phyloP scores from a whole-genome alignment of 2,888 invertebrate genomes.

The Empis livida region DNA sequence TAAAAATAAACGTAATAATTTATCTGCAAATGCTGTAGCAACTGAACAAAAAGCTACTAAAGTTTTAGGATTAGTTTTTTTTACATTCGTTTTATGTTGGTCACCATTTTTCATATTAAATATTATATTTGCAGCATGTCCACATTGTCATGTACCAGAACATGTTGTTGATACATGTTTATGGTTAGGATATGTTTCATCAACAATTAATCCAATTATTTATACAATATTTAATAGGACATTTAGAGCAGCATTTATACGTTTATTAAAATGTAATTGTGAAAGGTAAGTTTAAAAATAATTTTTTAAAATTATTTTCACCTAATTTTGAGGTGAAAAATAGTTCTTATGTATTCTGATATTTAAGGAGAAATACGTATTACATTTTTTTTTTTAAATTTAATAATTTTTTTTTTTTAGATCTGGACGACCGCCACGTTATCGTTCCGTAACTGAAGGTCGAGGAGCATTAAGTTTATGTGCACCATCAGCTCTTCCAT shows the following conservation, averaged over 20 bases:
- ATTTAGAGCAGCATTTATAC: slow-evolving; percentile 73
- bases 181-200: slow-evolving; percentile 87
- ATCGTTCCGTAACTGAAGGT: slow-evolving; percentile 56
- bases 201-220: slow-evolving; percentile 87
- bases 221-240: slow-evolving; percentile 87
- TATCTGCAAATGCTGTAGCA: slow-evolving; percentile 70
- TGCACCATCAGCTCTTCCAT: slow-evolving; percentile 56
- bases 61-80: slow-evolving; percentile 74
- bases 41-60: slow-evolving; percentile 93
- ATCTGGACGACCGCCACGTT: slow-evolving; percentile 55
- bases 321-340: too few relatives aligned
- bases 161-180: slow-evolving; percentile 60
- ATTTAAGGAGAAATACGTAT: too few relatives aligned
- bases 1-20: slow-evolving; percentile 52
- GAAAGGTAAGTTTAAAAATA: slow-evolving; percentile 44
- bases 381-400: neutral
- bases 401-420: slow-evolving; percentile 34
- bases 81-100: slow-evolving; percentile 88
- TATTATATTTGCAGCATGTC: slow-evolving; percentile 74
- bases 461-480: slow-evolving; percentile 58
- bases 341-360: too few relatives aligned
- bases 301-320: too few relatives aligned
- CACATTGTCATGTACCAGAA: slow-evolving; percentile 61
- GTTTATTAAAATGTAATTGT: slow-evolving; percentile 61
- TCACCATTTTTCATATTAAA: slow-evolving; percentile 84